Percentiles rank a stretch among this genome's conserved stretches.
These are phyloP conservation scores for Unio delphinus DNA, from an alignment of 2,888 invertebrate genomes.

Conservation along the genomic window DNA sequence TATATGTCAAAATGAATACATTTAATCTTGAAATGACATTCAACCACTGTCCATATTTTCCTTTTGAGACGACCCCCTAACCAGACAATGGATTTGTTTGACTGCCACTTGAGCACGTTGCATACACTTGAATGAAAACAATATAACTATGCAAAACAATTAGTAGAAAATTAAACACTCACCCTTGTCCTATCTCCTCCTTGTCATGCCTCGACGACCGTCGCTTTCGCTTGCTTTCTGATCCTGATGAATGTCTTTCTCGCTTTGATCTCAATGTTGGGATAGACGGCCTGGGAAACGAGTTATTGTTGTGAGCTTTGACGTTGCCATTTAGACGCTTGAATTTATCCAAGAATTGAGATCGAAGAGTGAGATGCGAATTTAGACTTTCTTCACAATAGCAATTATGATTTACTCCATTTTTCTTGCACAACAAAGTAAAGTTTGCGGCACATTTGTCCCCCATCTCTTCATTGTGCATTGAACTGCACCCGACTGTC, in stretches of 20 bases:
- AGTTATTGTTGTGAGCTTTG: slow-evolving; percentile 46
- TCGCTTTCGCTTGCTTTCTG: slow-evolving; percentile 48
- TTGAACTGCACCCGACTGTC: slow-evolving; percentile 64
- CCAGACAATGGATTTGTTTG: slow-evolving; percentile 27
- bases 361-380: slow-evolving; percentile 45
- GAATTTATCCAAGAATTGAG: slow-evolving; percentile 42
- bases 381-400: slow-evolving; percentile 52
- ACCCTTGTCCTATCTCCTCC: slow-evolving; percentile 42
- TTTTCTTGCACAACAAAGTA: slow-evolving; percentile 58
- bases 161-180: slow-evolving; percentile 14
- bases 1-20: too few species aligned
- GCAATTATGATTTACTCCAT: slow-evolving; percentile 57
- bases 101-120: not conserved
- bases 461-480: slow-evolving; percentile 55
- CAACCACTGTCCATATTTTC: not conserved
- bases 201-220: slow-evolving; percentile 51
- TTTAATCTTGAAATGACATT: too few species aligned
- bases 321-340: slow-evolving; percentile 49
- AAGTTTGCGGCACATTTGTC: slow-evolving; percentile 49
- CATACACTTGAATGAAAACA: not conserved
- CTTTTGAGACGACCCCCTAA: slow-evolving; percentile 32
- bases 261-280: slow-evolving; percentile 61
- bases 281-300: slow-evolving; percentile 61
- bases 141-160: too few species aligned
- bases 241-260: slow-evolving; percentile 43